phyloP scores from a whole-genome alignment of 2,888 invertebrate genomes.

The Drosophila demipolita region DNA sequence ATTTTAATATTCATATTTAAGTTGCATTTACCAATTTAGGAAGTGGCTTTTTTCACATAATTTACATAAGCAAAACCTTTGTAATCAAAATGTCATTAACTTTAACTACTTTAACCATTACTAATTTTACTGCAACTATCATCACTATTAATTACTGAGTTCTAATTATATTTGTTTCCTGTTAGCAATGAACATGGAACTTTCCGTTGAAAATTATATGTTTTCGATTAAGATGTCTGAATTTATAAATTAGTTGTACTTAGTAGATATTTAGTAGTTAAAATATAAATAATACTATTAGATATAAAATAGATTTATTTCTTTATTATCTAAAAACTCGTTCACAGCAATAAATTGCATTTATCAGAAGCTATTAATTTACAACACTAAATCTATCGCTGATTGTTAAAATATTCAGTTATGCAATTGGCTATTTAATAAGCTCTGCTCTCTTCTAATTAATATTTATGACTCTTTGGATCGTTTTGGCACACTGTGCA shows the following conservation, averaged over 20 bases:
- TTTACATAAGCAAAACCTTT: background rate
- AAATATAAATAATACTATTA: background rate
- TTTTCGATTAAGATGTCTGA: background rate
- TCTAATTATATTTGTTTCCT: background rate
- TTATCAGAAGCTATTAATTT: background rate
- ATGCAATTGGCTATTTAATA: background rate
- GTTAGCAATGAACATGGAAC: background rate
- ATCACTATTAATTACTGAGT: conserved; percentile 2
- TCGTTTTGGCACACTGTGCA: conserved; percentile 60
- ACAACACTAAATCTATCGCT: too few species aligned
- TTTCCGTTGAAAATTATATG: background rate
- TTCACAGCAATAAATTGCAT: too few species aligned
- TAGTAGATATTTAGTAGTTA: background rate
- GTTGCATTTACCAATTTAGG: too few species aligned
- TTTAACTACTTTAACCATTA: background rate
- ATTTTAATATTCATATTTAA: background rate
- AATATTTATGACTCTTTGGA: conserved; percentile 23
- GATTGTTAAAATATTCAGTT: conserved; percentile 2
- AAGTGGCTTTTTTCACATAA: background rate
- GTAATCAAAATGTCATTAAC: background rate
- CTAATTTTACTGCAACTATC: background rate
- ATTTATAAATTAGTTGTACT: background rate
- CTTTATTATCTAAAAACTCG: background rate
- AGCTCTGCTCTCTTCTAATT: background rate
- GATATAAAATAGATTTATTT: background rate